These are phyloP conservation scores for Orchesella flavescens DNA, from an alignment of 2,888 invertebrate genomes.

Conservation along the genomic window DNA sequence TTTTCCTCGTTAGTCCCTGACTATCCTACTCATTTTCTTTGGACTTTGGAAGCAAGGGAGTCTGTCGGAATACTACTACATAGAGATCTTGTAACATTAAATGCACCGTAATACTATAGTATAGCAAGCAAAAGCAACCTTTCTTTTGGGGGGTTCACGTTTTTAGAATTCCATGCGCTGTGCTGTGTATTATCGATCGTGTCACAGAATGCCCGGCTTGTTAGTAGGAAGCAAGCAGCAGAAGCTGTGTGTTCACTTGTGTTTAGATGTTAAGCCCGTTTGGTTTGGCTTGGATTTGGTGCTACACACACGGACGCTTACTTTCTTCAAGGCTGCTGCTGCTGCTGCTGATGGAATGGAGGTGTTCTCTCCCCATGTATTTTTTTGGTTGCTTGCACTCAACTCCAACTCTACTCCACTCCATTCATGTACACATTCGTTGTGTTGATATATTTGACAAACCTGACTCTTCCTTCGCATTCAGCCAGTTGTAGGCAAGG, in stretches of 20 bases:
- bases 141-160: slow-evolving; percentile 30
- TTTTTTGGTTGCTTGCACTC: neutral
- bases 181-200: slow-evolving; percentile 56
- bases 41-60: too few relatives aligned
- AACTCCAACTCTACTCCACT: slow-evolving; percentile 14
- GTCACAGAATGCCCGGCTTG: slow-evolving; percentile 60
- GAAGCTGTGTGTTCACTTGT: slow-evolving; percentile 43
- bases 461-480: slow-evolving; percentile 49
- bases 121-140: too few relatives aligned
- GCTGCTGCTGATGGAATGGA: neutral
- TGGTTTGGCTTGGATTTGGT: too few relatives aligned
- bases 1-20: too few relatives aligned
- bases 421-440: slow-evolving; percentile 36
- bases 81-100: too few relatives aligned
- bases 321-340: slow-evolving; percentile 54
- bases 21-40: too few relatives aligned
- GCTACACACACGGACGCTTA: neutral
- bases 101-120: too few relatives aligned
- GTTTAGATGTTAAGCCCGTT: slow-evolving; percentile 51
- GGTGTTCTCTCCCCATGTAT: slow-evolving; percentile 22
- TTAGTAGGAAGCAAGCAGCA: slow-evolving; percentile 44
- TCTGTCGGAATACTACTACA: too few relatives aligned
- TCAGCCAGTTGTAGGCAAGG: slow-evolving; percentile 11
- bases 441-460: slow-evolving; percentile 59
- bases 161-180: slow-evolving; percentile 55